These are phyloP conservation scores for Heliconius himera DNA, from an alignment of 1,140 invertebrate species.

Conservation along the genomic window DNA sequence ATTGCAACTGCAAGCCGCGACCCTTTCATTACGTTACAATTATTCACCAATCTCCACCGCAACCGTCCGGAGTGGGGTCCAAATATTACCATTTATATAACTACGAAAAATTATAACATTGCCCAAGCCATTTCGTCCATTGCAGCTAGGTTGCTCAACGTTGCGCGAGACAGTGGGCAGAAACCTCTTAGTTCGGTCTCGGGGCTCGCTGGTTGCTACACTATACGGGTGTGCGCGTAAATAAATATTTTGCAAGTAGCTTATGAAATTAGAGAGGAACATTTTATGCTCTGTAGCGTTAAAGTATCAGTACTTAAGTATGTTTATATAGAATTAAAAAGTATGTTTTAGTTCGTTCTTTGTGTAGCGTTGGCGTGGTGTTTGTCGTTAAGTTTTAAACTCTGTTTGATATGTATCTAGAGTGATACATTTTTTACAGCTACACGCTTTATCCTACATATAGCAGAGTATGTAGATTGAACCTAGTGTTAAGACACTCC, in stretches of 20 bases:
- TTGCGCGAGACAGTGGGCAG: conserved; percentile 23
- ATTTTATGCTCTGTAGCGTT: not conserved
- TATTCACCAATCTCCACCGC: conserved; percentile 19
- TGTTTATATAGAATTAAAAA: not conserved
- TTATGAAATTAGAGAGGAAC: conserved; percentile 43
- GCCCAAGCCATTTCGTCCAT: conserved; percentile 39
- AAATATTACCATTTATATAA: conserved; percentile 47
- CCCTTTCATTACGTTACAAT: conserved; percentile 26
- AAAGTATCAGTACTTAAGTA: not conserved
- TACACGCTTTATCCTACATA: too few relatives aligned
- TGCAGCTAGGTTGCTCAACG: conserved; percentile 45
- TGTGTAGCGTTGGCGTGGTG: not conserved
- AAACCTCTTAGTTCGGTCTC: conserved; percentile 33
- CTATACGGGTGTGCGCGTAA: conserved; percentile 37
- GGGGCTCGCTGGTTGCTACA: conserved; percentile 39
- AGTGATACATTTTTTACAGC: too few relatives aligned
- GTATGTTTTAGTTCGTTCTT: not conserved
- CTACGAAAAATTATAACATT: conserved; percentile 52
- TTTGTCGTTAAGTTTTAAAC: not conserved
- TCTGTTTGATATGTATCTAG: not conserved
- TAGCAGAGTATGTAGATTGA: too few relatives aligned
- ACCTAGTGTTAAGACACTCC: too few relatives aligned
- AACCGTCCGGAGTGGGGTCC: conserved; percentile 24
- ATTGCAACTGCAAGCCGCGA: conserved; percentile 15
- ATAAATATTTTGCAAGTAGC: conserved; percentile 52